A percentile compares a stretch with the other conserved stretches of the same genome.
These are phyloP conservation scores for Danio aesculapii DNA, from an alignment of 2,797 vertebrate genomes.

Conservation along the genomic window DNA sequence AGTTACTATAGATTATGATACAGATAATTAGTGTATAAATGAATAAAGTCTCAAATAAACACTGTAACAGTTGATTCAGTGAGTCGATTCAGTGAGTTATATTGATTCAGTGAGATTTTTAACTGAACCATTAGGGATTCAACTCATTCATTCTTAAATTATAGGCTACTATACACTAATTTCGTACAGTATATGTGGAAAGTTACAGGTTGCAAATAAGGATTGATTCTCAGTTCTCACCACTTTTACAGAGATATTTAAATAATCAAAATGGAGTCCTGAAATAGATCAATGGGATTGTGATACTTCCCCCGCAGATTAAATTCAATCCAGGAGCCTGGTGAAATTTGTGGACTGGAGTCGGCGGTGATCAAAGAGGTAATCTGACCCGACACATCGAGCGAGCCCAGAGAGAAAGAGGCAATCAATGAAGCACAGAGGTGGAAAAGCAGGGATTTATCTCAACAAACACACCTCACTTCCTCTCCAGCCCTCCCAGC, in stretches of 20 bases:
- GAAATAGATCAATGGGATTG: conserved; percentile 2
- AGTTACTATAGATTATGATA: neutral
- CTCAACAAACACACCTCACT: conserved; percentile 37
- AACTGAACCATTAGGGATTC: neutral
- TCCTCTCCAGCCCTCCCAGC: conserved; percentile 57
- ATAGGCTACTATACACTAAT: neutral
- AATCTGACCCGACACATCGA: conserved; percentile 16
- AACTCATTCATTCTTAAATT: neutral
- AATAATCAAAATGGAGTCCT: conserved; percentile 13
- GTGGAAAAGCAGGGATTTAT: conserved; percentile 52
- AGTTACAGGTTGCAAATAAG: conserved; percentile 2
- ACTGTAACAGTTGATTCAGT: neutral
- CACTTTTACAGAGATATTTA: neutral
- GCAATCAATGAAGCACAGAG: conserved; percentile 63
- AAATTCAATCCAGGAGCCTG: conserved; percentile 9
- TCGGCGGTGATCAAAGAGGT: conserved; percentile 12
- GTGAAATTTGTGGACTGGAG: neutral
- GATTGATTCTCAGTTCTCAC: neutral
- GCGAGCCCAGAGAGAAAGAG: conserved; percentile 41
- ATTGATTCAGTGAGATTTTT: no score
- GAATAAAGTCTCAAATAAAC: neutral
- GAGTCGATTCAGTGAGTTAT: neutral
- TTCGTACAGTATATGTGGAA: neutral
- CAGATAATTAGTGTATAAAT: neutral
- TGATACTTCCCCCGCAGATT: conserved; percentile 12